Base-by-base conservation (phyloP, 1,140 invertebrate species). In the Neelides sp. region DNA sequence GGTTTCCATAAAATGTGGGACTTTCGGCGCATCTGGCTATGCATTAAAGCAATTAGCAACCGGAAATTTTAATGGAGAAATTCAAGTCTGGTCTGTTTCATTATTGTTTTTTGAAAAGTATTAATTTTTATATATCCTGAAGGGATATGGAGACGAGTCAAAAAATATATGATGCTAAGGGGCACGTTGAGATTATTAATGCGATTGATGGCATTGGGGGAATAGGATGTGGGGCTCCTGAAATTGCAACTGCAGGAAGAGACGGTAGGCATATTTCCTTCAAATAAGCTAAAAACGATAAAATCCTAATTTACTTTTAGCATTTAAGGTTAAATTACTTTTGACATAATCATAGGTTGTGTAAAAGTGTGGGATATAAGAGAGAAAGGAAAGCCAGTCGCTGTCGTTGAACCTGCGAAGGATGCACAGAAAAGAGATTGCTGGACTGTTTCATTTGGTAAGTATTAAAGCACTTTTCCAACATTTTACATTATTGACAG, bases 341-440 rank as follows among this genome's bases (percentile, higher is more conserved):
- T 52, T 58, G 4, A 39, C 19, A 23, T 52, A 28, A 39, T 49
- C 53, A 10, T 40, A 85, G 82, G 83, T 3, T 78, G 75, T 58
- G 90, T 96, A 0, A 95, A 92, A 75, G 79, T 97, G 1, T 96
- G 92, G 92, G 93, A 97, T 71, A 79, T 83, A 4, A 73, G 93
- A 4, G 89, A 94, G 65, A 88, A 86, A 64, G 68, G 73, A 57
- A 65, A 67, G 34, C 89, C 93, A 0, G 91, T 96, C 0, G 87
- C 87, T 0, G 78, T 81, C 51, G 94, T 97, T 76, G 78, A 82
- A 64, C 76, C 84, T 5, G 71, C 75, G 52, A 69, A 73, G 24
- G 78, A 77, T 12, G 77, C 80, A 41, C 65, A 67, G 1, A 69
- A 69, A 15, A 70, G 85, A 28, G 88, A 93, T 59, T 92, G 88